phyloP scores from a whole-genome alignment of 1,140 invertebrate genomes.

The Caerostris darwini region DNA sequence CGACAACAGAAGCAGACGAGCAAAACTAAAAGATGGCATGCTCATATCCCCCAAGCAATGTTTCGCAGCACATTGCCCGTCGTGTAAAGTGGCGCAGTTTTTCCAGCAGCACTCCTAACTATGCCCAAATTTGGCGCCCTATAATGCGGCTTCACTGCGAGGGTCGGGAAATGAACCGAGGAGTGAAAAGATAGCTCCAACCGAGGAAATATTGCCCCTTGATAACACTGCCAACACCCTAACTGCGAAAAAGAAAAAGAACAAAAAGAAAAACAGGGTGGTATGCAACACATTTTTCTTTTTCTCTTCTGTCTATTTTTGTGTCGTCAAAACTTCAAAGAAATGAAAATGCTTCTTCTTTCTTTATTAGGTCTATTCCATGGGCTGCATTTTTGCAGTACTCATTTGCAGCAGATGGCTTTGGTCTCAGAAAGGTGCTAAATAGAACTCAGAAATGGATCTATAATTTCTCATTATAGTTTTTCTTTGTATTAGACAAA shows the following conservation, averaged over 20 bases:
- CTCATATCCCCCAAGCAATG: background rate
- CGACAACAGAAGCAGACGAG: background rate
- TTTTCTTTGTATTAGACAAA: background rate
- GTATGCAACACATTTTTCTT: background rate
- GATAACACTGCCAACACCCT: constrained; percentile 33
- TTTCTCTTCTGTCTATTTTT: constrained; percentile 27
- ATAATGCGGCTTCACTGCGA: constrained; percentile 39
- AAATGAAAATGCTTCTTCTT: constrained; percentile 16
- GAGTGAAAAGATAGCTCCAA: constrained; percentile 20
- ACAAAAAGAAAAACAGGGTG: background rate
- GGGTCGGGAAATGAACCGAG: constrained; percentile 38
- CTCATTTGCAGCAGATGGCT: constrained; percentile 15
- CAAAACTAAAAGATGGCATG: background rate
- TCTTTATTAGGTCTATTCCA: constrained; percentile 54
- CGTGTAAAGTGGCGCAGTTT: background rate
- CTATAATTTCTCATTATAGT: background rate
- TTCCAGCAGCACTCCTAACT: background rate
- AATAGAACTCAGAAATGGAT: background rate
- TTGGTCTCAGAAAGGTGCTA: background rate
- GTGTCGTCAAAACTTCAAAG: constrained; percentile 44
- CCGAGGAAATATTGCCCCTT: constrained; percentile 32
- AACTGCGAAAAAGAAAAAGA: background rate
- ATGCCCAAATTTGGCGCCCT: constrained; percentile 15
- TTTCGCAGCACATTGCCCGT: background rate
- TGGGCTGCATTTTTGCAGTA: background rate